Conservation (phyloP, 2,797 vertebrate species). For the Molossus molossus region DNA sequence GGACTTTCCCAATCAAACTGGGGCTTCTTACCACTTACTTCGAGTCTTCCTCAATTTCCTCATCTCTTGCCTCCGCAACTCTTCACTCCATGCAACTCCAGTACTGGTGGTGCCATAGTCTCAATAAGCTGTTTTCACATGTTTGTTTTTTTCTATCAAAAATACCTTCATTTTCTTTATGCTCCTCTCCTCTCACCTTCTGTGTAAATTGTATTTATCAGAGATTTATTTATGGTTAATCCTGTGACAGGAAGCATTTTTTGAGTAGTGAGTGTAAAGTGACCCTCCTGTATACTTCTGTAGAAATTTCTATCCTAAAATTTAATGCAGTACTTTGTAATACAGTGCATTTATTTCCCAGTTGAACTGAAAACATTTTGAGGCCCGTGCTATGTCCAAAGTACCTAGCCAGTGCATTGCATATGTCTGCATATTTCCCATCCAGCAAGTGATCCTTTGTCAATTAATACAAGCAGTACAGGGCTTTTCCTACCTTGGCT, state of each 20-base stretch:
- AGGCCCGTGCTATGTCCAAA: neutral
- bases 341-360: neutral
- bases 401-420: neutral
- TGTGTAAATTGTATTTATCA: neutral
- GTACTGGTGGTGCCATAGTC: neutral
- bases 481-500: neutral
- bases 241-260: neutral
- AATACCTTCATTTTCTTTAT: neutral
- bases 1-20: neutral
- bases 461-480: neutral
- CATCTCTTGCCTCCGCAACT: neutral
- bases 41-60: neutral
- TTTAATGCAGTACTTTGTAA: neutral
- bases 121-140: neutral
- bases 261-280: neutral
- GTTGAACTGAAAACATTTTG: neutral
- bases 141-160: neutral
- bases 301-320: neutral
- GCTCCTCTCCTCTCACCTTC: neutral
- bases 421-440: neutral
- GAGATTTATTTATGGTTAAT: neutral
- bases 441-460: neutral
- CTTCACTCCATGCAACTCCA: neutral
- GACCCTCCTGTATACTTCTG: neutral
- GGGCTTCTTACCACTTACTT: accelerated